phyloP scores from a whole-genome alignment of 1,140 invertebrate genomes.

The Ptiloglossa arizonensis region DNA sequence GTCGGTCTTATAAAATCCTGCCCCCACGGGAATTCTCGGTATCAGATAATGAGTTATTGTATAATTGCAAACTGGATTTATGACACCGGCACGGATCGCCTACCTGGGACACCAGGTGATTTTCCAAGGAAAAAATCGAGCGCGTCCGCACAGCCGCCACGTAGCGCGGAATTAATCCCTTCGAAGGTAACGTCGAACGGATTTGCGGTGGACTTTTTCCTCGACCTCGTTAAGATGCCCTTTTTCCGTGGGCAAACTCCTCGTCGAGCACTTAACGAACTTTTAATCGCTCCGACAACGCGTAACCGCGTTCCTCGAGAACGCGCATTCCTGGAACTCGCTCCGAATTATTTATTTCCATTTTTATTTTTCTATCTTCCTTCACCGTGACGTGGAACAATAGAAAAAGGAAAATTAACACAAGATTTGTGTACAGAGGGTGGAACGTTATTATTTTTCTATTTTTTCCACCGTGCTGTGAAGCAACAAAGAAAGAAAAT shows the following conservation, averaged over 20 bases:
- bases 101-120: neutral
- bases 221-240: neutral
- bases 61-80: conserved; percentile 14
- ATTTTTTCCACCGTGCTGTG: too few relatives aligned
- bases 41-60: conserved; percentile 19
- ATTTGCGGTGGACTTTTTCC: neutral
- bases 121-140: conserved; percentile 8
- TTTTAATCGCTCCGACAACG: neutral
- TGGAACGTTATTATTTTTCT: too few relatives aligned
- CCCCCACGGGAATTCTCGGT: neutral
- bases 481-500: too few relatives aligned
- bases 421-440: too few relatives aligned
- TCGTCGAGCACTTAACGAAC: neutral
- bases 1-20: neutral
- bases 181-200: neutral
- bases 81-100: neutral
- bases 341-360: too few relatives aligned
- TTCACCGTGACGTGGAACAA: too few relatives aligned
- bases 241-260: neutral
- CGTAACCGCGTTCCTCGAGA: neutral
- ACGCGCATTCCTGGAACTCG: too few relatives aligned
- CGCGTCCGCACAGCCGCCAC: too few relatives aligned
- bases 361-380: too few relatives aligned
- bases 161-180: conserved; percentile 15
- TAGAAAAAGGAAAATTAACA: too few relatives aligned